phyloP scores from a whole-genome alignment of 1,140 invertebrate species.

The Leptopilina boulardi region DNA sequence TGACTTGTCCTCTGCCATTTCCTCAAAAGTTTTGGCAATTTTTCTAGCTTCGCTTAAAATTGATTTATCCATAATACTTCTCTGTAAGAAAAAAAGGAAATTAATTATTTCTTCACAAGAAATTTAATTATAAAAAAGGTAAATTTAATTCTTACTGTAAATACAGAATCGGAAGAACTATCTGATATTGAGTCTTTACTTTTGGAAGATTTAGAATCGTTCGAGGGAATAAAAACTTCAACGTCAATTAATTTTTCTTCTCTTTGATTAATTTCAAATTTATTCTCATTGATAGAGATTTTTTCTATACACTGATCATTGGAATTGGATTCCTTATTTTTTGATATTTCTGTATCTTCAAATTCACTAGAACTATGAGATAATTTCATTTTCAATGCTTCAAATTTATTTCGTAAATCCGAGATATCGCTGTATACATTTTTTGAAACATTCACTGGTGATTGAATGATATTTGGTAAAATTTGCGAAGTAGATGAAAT shows the following conservation, averaged over 20 bases:
- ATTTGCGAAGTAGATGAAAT: not conserved
- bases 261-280: constrained; percentile 13
- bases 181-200: not conserved
- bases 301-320: constrained; percentile 32
- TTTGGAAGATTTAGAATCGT: not conserved
- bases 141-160: constrained; percentile 55
- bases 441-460: not conserved
- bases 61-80: constrained; percentile 47
- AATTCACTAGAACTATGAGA: constrained; percentile 25
- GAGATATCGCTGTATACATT: constrained; percentile 40
- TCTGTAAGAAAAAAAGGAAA: constrained; percentile 42
- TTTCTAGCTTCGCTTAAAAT: constrained; percentile 60
- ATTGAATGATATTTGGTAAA: not conserved
- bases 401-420: constrained; percentile 54
- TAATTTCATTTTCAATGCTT: constrained; percentile 53
- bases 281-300: not conserved
- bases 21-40: constrained; percentile 63
- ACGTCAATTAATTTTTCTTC: constrained; percentile 61
- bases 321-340: not conserved
- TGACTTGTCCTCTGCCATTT: constrained; percentile 54
- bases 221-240: not conserved
- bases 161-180: constrained; percentile 61
- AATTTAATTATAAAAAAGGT: not conserved
- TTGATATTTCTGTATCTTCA: constrained; percentile 27
- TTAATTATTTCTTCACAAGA: constrained; percentile 26